These are phyloP conservation scores for Halichondria panicea DNA, from an alignment of 37 sponge, comb jelly and placozoan species.

Conservation along the genomic window DNA sequence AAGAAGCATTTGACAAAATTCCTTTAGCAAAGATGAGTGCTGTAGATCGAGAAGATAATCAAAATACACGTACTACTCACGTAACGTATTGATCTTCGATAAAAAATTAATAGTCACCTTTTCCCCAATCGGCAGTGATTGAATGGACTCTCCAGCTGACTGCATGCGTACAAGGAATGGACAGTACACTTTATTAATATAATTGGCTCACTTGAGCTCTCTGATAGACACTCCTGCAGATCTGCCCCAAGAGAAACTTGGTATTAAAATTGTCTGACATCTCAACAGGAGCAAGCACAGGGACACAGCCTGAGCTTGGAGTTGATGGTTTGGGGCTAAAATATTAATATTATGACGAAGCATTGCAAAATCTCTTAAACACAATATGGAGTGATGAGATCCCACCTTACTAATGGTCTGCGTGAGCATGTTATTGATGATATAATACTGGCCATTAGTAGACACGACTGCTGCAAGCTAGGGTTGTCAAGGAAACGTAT, in stretches of 20 bases:
- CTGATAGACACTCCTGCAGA: constrained; percentile 39
- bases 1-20: constrained; percentile 47
- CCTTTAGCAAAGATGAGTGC: constrained; percentile 40
- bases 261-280: constrained; percentile 45
- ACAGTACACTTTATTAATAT: neutral
- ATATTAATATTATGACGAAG: neutral
- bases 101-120: constrained; percentile 19
- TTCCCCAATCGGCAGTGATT: constrained; percentile 47
- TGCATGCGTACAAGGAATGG: neutral
- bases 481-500: neutral
- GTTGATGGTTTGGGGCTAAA: constrained; percentile 22
- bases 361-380: neutral
- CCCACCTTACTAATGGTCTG: constrained; percentile 54
- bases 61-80: neutral
- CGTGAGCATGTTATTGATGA: constrained; percentile 50
- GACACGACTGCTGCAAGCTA: constrained; percentile 59
- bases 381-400: neutral
- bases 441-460: constrained; percentile 60
- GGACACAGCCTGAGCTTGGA: constrained; percentile 1
- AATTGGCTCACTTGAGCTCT: constrained; percentile 35
- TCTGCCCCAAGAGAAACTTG: constrained; percentile 28
- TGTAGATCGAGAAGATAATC: neutral
- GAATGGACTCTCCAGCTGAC: constrained; percentile 22
- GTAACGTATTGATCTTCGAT: neutral
- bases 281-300: constrained; percentile 22